Evolutionary conservation across 1,140 invertebrate genomes (phyloP).

Genomic region (Drosophila ananassae): DNA sequence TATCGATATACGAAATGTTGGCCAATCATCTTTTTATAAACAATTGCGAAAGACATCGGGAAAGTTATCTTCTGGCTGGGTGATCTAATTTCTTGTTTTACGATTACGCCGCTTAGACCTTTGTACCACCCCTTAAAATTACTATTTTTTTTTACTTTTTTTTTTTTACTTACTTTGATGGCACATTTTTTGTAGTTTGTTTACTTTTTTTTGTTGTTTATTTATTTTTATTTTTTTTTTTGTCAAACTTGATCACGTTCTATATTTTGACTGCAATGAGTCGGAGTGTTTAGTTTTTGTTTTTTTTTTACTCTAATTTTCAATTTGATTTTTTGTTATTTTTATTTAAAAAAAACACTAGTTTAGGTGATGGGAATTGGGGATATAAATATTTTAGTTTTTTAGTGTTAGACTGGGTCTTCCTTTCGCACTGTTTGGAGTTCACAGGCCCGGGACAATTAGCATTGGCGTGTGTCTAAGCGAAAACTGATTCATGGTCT

Average conservation of each 20-base stretch:
- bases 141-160: neutral
- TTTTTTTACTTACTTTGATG: slow-evolving; percentile 56
- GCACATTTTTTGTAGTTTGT: slow-evolving; percentile 42
- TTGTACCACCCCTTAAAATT: slow-evolving; percentile 1
- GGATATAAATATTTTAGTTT: neutral
- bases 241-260: slow-evolving; percentile 13
- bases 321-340: no score
- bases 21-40: slow-evolving; percentile 47
- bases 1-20: slow-evolving; percentile 4
- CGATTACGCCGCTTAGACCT: slow-evolving; percentile 3
- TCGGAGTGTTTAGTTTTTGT: neutral
- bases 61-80: slow-evolving; percentile 10
- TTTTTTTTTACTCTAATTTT: neutral
- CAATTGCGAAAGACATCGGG: slow-evolving; percentile 25
- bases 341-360: neutral
- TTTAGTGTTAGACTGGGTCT: no score
- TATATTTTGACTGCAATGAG: slow-evolving; percentile 3
- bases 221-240: neutral
- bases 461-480: slow-evolving; percentile 77
- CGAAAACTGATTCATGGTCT: slow-evolving; percentile 74
- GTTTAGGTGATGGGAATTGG: neutral
- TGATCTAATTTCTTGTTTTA: slow-evolving; percentile 36
- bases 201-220: neutral
- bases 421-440: slow-evolving; percentile 7
- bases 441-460: slow-evolving; percentile 54